A percentile compares a stretch with the other conserved stretches of the same genome.
Conservation (phyloP, 1,140 invertebrate genomes). For the Triops cancriformis region DNA sequence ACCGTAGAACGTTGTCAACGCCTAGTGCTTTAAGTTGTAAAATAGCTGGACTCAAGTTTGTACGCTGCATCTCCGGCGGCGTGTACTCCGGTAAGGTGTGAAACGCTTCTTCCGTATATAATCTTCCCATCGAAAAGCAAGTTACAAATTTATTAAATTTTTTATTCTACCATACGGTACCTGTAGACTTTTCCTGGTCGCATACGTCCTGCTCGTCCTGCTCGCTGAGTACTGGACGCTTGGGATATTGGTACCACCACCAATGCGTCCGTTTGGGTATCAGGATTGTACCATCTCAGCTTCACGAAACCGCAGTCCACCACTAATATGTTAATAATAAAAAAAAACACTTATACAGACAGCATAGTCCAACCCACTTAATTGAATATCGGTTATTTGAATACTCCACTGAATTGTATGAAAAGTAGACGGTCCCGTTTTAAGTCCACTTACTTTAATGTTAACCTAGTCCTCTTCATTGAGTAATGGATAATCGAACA, state of each 20-base stretch:
- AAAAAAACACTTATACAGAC: constrained; percentile 26
- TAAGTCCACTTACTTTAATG: constrained; percentile 16
- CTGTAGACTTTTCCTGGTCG: constrained; percentile 68
- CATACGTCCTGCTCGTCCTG: constrained; percentile 82
- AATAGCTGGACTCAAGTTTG: constrained; percentile 73
- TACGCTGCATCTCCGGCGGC: constrained; percentile 87
- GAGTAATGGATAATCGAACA: no score
- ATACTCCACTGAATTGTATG: constrained; percentile 16
- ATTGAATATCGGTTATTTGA: background rate
- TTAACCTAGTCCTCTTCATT: no score
- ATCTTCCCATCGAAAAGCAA: constrained; percentile 40
- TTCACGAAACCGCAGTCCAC: constrained; percentile 98
- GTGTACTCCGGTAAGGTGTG: constrained; percentile 57
- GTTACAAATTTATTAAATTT: background rate
- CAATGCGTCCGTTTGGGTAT: constrained; percentile 74
- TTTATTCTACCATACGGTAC: constrained; percentile 27
- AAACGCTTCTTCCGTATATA: constrained; percentile 67
- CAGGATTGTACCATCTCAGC: constrained; percentile 76
- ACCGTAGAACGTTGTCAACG: constrained; percentile 78
- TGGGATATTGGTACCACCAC: constrained; percentile 75
- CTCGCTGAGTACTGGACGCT: constrained; percentile 82
- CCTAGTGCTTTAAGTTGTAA: constrained; percentile 91
- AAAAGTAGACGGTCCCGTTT: no score
- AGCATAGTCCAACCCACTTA: background rate
- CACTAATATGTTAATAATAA: constrained; percentile 51